Percentiles rank a stretch among this genome's conserved stretches.
These are phyloP conservation scores for Hymenochirus boettgeri DNA, from an alignment of 2,113 vertebrate genomes.

Conservation along the genomic window DNA sequence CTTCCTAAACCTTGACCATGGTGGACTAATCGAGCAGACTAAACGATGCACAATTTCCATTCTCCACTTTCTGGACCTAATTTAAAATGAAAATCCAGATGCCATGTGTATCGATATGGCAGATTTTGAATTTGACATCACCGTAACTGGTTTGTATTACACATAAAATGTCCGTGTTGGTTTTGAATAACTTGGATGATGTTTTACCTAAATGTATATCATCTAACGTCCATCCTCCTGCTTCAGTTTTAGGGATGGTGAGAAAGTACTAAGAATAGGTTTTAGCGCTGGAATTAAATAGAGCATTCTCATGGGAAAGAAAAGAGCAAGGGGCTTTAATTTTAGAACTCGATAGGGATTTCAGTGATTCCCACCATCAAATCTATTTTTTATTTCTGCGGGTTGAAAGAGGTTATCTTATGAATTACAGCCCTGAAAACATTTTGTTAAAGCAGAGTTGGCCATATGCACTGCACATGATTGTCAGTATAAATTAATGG, in stretches of 20 bases:
- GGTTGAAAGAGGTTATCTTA: conserved; percentile 14
- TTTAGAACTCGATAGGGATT: conserved; percentile 28
- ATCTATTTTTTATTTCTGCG: background rate
- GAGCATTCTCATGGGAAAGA: conserved; percentile 31
- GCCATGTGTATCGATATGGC: too few relatives aligned
- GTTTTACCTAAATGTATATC: too few relatives aligned
- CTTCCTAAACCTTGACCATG: too few relatives aligned
- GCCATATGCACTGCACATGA: background rate
- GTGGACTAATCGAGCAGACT: too few relatives aligned
- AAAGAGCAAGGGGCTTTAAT: conserved; percentile 15
- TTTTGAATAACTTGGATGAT: too few relatives aligned
- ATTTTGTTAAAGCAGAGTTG: background rate
- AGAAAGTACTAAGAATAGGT: conserved; percentile 12
- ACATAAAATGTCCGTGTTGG: too few relatives aligned
- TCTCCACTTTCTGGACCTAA: too few relatives aligned
- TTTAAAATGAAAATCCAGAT: too few relatives aligned
- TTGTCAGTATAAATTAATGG: background rate
- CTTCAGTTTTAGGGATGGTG: background rate
- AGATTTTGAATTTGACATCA: too few relatives aligned
- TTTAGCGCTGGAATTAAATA: conserved; percentile 18
- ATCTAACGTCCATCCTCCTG: background rate
- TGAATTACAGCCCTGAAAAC: background rate
- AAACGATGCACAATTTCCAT: too few relatives aligned
- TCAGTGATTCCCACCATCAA: conserved; percentile 20
- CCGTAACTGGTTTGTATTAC: too few relatives aligned